Evolutionary conservation across 2,888 invertebrate species (phyloP).

Genomic region (Ernsta delagoae): DNA sequence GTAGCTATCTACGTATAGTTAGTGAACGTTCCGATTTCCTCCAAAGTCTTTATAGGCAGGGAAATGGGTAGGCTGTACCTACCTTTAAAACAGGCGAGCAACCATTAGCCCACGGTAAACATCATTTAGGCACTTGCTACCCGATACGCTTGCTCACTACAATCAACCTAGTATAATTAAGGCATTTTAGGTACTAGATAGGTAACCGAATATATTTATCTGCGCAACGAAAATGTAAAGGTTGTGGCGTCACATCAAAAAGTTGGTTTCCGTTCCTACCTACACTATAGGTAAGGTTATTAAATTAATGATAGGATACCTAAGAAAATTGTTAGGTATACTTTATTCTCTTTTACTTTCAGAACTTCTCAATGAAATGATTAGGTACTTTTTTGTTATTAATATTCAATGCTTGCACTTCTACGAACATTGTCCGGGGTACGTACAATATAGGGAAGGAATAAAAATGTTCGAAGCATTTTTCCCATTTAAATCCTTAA

Average conservation of each 20-base stretch:
- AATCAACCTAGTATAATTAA: conserved; percentile 16
- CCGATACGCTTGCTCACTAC: conserved; percentile 20
- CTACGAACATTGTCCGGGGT: no score
- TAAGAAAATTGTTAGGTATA: no score
- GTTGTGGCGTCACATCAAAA: no score
- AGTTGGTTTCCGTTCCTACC: no score
- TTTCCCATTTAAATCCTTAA: not conserved
- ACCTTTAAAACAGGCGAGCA: conserved; percentile 13
- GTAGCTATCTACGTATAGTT: not conserved
- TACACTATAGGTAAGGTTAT: no score
- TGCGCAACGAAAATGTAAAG: not conserved
- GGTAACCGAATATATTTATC: conserved; percentile 7
- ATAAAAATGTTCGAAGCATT: not conserved
- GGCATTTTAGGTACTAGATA: conserved; percentile 8
- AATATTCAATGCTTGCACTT: no score
- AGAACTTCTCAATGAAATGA: no score
- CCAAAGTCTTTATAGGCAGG: not conserved
- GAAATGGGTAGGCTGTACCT: no score
- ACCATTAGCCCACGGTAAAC: conserved; percentile 30
- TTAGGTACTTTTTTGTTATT: no score
- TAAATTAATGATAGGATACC: no score
- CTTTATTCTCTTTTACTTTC: no score
- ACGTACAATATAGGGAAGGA: no score
- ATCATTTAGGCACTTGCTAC: conserved; percentile 28
- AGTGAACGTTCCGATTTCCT: not conserved